These are phyloP conservation scores for Amazona guildingii DNA, from an alignment of 2,113 vertebrate genomes.

Conservation along the genomic window DNA sequence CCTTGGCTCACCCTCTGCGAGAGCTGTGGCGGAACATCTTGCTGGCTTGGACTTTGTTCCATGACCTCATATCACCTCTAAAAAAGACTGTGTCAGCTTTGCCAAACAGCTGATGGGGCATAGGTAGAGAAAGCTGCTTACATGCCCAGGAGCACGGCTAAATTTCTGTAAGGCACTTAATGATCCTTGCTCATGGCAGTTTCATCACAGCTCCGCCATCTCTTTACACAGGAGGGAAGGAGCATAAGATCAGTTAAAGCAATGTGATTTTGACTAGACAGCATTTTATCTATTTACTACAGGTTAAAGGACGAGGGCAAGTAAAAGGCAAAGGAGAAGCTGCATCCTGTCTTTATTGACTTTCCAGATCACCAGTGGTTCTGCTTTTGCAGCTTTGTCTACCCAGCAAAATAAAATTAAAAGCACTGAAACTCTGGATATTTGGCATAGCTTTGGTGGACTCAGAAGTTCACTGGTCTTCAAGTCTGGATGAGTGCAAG, in stretches of 20 bases:
- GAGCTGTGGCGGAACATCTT: background rate
- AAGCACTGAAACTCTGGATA: background rate
- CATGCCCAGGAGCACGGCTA: background rate
- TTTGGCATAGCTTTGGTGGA: background rate
- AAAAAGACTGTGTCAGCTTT: background rate
- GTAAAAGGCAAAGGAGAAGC: background rate
- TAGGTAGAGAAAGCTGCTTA: background rate
- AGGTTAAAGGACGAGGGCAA: background rate
- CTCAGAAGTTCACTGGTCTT: background rate
- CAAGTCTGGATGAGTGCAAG: background rate
- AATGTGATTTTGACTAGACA: background rate
- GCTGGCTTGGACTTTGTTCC: background rate
- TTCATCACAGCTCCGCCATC: background rate
- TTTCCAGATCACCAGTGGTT: background rate
- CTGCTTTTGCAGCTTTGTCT: background rate
- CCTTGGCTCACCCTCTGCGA: background rate
- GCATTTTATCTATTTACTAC: background rate
- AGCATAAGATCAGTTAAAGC: background rate
- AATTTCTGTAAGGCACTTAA: background rate
- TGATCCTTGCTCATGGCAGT: fast-evolving
- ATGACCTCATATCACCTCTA: background rate
- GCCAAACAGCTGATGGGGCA: background rate
- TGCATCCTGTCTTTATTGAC: background rate
- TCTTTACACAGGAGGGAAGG: background rate
- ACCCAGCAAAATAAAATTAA: background rate